These are phyloP conservation scores for Microcebus ravelobensis DNA, from an alignment of 2,113 vertebrate species.

Conservation along the genomic window DNA sequence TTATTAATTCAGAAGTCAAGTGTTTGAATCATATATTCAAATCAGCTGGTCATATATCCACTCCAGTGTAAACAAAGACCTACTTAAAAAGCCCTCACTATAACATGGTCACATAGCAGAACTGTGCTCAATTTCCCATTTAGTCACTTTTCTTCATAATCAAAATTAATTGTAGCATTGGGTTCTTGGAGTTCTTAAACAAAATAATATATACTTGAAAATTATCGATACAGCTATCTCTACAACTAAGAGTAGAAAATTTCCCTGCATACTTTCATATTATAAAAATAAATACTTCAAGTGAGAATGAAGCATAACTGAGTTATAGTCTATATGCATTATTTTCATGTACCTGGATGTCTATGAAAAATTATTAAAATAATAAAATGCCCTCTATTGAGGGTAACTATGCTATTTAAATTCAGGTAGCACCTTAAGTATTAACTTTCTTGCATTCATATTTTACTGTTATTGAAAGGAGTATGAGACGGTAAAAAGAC, in stretches of 20 bases:
- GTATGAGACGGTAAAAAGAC: background rate
- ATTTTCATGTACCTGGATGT: background rate
- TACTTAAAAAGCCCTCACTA: background rate
- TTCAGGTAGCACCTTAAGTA: background rate
- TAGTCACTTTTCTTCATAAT: slow-evolving; percentile 12
- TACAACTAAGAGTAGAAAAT: background rate
- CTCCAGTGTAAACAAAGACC: background rate
- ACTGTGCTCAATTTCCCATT: background rate
- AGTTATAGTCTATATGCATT: background rate
- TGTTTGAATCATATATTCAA: background rate
- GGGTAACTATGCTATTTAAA: background rate
- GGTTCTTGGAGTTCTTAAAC: slow-evolving; percentile 32
- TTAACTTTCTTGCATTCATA: background rate
- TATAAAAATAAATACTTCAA: slow-evolving; percentile 27
- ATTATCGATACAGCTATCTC: background rate
- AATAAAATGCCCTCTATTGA: background rate
- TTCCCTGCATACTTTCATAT: background rate
- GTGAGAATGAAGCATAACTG: background rate
- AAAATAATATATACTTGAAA: background rate
- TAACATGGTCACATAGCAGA: background rate
- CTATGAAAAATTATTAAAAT: background rate
- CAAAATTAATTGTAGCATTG: slow-evolving; percentile 12
- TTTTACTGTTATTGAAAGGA: background rate
- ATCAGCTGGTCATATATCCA: background rate
- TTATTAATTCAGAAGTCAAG: slow-evolving; percentile 34